Evolutionary conservation across 1,140 invertebrate species (phyloP).

Genomic region (Drosophila sucinea): DNA sequence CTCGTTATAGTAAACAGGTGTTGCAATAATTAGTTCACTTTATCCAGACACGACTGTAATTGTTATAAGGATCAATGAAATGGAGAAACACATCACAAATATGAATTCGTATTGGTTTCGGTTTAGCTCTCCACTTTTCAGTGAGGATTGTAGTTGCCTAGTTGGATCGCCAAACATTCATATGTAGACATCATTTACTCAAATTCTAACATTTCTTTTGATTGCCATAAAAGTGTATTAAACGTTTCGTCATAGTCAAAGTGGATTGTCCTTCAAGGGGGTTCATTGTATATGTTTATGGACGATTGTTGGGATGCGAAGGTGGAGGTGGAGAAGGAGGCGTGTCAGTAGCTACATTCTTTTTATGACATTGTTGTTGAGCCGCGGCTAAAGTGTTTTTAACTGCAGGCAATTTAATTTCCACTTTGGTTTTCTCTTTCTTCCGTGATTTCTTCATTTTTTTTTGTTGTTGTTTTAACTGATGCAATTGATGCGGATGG

Average conservation of each 20-base stretch:
- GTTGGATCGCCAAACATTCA: no score
- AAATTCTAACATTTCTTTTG: background rate
- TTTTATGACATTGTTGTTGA: slow-evolving; percentile 65
- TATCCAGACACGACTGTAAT: no score
- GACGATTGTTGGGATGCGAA: background rate
- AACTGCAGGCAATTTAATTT: slow-evolving; percentile 82
- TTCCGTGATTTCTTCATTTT: background rate
- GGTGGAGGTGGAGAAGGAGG: slow-evolving; percentile 16
- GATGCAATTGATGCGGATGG: slow-evolving; percentile 56
- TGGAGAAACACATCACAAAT: no score
- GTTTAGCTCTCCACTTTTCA: no score
- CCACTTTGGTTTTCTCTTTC: slow-evolving; percentile 24
- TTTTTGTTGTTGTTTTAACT: slow-evolving; percentile 37
- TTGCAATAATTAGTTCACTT: no score
- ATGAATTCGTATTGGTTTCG: no score
- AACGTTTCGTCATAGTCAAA: background rate
- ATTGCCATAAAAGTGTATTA: background rate
- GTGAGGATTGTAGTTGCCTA: no score
- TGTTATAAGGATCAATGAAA: no score
- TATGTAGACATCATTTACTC: no score
- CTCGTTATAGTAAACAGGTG: no score
- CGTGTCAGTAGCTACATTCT: slow-evolving; percentile 51
- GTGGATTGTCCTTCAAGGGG: background rate
- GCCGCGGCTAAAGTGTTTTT: slow-evolving; percentile 62
- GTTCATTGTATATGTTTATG: background rate